Evolutionary conservation across 2,113 vertebrate species (phyloP).

Genomic region (Oncorhynchus keta): DNA sequence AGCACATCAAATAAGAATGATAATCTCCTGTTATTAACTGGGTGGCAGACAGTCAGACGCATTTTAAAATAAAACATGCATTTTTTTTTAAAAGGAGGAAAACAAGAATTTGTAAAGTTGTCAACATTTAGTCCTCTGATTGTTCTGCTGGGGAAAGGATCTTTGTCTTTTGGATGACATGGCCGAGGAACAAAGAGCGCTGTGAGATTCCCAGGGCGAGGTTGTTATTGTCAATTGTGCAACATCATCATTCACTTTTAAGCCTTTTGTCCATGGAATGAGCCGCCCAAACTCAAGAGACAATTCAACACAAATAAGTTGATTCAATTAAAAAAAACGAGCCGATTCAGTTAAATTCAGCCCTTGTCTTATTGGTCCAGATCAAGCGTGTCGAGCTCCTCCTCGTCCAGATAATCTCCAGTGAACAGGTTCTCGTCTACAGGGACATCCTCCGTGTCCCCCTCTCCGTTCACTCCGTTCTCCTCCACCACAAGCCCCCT

Average conservation of each 20-base stretch:
- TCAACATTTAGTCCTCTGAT: neutral
- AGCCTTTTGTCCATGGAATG: slow-evolving; percentile 34
- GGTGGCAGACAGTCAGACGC: slow-evolving; percentile 1
- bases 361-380: slow-evolving; percentile 82
- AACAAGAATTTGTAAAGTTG: neutral
- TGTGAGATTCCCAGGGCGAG: neutral
- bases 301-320: no score
- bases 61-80: neutral
- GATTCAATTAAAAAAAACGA: no score
- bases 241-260: slow-evolving; percentile 24
- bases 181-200: neutral
- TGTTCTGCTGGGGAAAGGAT: neutral
- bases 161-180: neutral
- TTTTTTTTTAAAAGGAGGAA: neutral
- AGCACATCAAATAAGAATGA: neutral
- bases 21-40: neutral
- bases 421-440: slow-evolving; percentile 98
- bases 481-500: no score
- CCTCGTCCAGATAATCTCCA: slow-evolving; percentile 92
- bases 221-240: slow-evolving; percentile 16
- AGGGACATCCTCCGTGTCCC: slow-evolving; percentile 78
- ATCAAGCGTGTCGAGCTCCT: slow-evolving; percentile 92
- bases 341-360: no score
- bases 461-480: no score
- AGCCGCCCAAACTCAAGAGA: no score